phyloP scores from a whole-genome alignment of 2,888 invertebrate genomes.

The Endomychus coccineus region DNA sequence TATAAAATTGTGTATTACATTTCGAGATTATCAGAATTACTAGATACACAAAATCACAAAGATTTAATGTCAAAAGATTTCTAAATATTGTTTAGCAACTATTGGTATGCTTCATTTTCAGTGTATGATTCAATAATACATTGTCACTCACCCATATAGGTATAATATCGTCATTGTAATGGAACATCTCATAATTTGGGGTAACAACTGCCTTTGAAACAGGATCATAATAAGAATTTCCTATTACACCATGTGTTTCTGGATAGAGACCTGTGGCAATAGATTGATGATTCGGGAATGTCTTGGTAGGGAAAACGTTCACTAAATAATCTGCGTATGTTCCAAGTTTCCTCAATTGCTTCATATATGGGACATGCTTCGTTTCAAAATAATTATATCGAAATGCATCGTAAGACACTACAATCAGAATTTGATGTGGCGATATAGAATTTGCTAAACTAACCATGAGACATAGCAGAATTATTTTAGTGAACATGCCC shows the following conservation, averaged over 20 bases:
- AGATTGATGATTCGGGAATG: constrained; percentile 67
- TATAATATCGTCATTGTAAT: constrained; percentile 47
- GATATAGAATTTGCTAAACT: constrained; percentile 29
- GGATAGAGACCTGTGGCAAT: constrained; percentile 63
- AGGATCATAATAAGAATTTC: constrained; percentile 54
- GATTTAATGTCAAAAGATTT: no score
- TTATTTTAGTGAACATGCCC: constrained; percentile 26
- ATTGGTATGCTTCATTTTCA: no score
- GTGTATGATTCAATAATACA: no score
- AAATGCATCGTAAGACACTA: constrained; percentile 66
- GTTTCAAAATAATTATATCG: constrained; percentile 58
- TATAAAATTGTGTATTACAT: no score
- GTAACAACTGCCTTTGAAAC: constrained; percentile 31
- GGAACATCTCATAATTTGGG: constrained; percentile 46
- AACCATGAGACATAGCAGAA: constrained; percentile 21
- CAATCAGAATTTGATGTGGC: constrained; percentile 47
- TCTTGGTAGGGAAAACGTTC: constrained; percentile 62
- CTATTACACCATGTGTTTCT: constrained; percentile 63
- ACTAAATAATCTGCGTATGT: constrained; percentile 52
- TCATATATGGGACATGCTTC: constrained; percentile 52
- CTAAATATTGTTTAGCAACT: no score
- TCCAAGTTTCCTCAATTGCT: constrained; percentile 49
- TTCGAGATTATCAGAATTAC: no score
- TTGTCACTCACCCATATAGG: constrained; percentile 52
- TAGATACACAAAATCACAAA: no score